phyloP scores from a whole-genome alignment of 1,140 invertebrate species.

The Pseudoatta argentina region DNA sequence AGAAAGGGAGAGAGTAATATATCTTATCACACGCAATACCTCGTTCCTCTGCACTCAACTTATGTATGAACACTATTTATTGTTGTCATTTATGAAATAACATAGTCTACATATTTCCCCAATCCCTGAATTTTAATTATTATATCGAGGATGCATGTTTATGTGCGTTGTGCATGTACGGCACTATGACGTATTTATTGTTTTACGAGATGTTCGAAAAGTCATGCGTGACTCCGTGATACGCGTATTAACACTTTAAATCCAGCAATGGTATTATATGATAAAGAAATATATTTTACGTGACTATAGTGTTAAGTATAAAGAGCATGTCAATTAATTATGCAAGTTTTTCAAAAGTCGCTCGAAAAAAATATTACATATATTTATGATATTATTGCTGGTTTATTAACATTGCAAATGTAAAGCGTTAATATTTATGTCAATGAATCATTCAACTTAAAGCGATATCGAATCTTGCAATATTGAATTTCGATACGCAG shows the following conservation, averaged over 20 bases:
- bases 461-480: background rate
- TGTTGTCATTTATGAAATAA: constrained; percentile 58
- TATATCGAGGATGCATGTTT: constrained; percentile 19
- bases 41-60: constrained; percentile 64
- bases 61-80: constrained; percentile 75
- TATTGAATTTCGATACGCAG: background rate
- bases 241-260: background rate
- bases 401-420: background rate
- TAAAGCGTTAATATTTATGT: background rate
- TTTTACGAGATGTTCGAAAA: constrained; percentile 34
- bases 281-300: background rate
- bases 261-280: background rate
- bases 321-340: background rate
- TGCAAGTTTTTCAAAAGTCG: background rate
- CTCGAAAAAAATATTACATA: background rate
- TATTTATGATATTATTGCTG: background rate
- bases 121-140: background rate
- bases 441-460: background rate
- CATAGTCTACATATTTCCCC: background rate
- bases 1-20: background rate
- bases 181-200: constrained; percentile 14
- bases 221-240: background rate
- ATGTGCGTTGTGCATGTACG: constrained; percentile 23
- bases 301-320: background rate
- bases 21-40: constrained; percentile 32